Evolutionary conservation across 2,888 invertebrate species (phyloP), one percentile per base, ranked within the genome.

Genomic region (Cheilosia impressa): DNA sequence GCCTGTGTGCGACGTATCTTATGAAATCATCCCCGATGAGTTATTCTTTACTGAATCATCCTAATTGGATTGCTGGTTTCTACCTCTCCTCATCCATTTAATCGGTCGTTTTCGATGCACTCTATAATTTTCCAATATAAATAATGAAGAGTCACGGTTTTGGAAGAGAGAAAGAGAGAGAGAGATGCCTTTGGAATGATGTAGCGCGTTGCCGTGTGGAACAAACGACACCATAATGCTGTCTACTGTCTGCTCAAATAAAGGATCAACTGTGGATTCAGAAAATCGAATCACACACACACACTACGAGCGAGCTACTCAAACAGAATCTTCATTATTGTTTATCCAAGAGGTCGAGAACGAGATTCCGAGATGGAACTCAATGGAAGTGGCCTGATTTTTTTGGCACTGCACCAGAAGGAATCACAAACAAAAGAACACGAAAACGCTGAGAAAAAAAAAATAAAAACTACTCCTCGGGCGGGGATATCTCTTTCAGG

Each of bases 51-150:
- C 71, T 72, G 81, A 81, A 77, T 85, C 85, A 81, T 85, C 68
- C 81, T 85, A 85, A 85, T 85, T 85, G 85, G 85, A 81, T 85
- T 80, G 84, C 80, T 60, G 75, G 80, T 71, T 31, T 75, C 75
- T 58, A 55, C 75, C 79, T 75, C 58, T 66, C 34, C 43, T 50
- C 71, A 41, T 52, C 52, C 43, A 43, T 57, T 69, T 55, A 76
- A 76, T 71, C 84, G 76, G 69, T 76, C 76, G 60, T 34, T 75
- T 80, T 76, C 76, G 81, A 85, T 85, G 85, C 81, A 87, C 87
- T 87, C 87, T 87, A 87, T 87, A 87, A 87, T 87, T 87, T 82
- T 87, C 82, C 81, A 87, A 87, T 87, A 82, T 87, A 87, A 82
- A 87, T 87, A 87, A 87, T 87, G 65, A 87, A 87, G 85, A 80